Evolutionary conservation across 2,888 invertebrate species (phyloP).

Genomic region (Epistrophella euchroma): DNA sequence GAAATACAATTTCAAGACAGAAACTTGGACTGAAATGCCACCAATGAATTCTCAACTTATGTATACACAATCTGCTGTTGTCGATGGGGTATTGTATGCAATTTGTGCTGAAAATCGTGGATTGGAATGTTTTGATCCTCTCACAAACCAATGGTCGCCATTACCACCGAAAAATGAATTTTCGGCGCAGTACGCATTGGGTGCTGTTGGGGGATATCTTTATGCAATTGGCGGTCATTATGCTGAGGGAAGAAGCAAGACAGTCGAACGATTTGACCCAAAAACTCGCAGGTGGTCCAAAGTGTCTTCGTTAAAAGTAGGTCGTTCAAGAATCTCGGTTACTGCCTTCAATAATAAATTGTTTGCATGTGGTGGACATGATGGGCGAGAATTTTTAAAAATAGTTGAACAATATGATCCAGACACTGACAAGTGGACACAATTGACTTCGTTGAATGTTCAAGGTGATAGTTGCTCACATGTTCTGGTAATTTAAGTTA

Average conservation of each 20-base stretch:
- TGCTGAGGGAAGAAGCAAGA: conserved; percentile 5
- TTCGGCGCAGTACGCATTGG: conserved; percentile 10
- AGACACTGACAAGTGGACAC: conserved; percentile 28
- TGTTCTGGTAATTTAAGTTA: conserved; percentile 4
- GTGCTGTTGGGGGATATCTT: conserved; percentile 23
- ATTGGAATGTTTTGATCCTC: conserved; percentile 27
- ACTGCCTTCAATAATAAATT: conserved; percentile 26
- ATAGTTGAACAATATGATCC: conserved; percentile 44
- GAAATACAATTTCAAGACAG: conserved; percentile 12
- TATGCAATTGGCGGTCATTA: conserved; percentile 26
- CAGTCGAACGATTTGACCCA: conserved; percentile 30
- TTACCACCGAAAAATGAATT: conserved; percentile 16
- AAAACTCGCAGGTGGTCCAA: conserved; percentile 16
- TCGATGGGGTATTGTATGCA: conserved; percentile 33
- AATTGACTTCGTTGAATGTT: not conserved
- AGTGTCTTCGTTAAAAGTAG: conserved; percentile 9
- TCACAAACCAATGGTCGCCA: conserved; percentile 25
- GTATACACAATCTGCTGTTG: conserved; percentile 18
- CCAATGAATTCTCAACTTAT: conserved; percentile 15
- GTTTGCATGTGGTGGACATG: conserved; percentile 33
- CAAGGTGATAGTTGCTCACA: conserved; percentile 35
- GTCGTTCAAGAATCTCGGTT: conserved; percentile 14
- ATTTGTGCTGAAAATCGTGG: conserved; percentile 22
- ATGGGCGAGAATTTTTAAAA: conserved; percentile 18
- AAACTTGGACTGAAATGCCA: conserved; percentile 17